Evolutionary conservation across 2,113 vertebrate species (phyloP).

Genomic region (Phaethornis superciliosus): DNA sequence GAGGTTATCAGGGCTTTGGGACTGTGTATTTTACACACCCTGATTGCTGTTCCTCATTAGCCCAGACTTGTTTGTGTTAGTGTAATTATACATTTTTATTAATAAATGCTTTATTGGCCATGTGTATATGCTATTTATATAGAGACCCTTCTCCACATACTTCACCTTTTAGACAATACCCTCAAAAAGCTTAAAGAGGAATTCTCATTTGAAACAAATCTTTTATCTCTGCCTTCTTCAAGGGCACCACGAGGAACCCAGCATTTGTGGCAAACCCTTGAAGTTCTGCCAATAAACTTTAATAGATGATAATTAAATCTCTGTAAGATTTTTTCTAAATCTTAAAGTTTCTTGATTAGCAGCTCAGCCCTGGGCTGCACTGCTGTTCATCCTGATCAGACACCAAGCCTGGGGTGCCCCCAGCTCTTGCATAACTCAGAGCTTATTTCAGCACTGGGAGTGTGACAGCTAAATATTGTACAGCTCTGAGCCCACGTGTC

Average conservation of each 20-base stretch:
- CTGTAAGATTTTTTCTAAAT: neutral
- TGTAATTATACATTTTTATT: neutral
- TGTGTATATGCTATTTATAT: neutral
- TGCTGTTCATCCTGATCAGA: neutral
- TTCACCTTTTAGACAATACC: neutral
- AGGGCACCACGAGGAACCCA: neutral
- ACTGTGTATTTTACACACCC: accelerated
- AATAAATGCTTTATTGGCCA: neutral
- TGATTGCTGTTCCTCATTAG: accelerated
- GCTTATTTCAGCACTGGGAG: neutral
- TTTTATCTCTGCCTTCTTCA: neutral
- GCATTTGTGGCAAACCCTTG: neutral
- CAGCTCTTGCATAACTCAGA: neutral
- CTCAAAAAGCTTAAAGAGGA: neutral
- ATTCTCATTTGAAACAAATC: neutral
- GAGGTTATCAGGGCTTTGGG: neutral
- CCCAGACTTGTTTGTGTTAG: neutral
- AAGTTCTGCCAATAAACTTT: neutral
- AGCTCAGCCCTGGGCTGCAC: neutral
- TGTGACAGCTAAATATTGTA: neutral
- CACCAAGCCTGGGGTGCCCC: no score
- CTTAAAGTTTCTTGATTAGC: neutral
- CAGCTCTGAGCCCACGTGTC: accelerated
- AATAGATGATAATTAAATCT: neutral
- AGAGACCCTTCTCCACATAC: neutral